Base-by-base conservation (phyloP, 2,113 vertebrate genomes). In the Orthonyx spaldingii region DNA sequence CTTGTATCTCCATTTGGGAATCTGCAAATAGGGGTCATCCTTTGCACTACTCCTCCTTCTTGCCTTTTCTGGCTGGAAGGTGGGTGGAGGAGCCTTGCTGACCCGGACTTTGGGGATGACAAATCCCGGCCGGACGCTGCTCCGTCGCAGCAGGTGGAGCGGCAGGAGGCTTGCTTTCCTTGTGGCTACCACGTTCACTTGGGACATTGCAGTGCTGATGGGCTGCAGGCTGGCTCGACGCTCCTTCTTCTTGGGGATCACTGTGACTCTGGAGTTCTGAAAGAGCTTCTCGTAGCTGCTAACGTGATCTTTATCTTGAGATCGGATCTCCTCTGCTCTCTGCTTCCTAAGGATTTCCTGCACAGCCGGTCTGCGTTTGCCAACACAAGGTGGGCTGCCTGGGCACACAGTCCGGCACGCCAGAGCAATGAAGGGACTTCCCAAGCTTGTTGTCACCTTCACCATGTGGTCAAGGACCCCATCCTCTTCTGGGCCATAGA, bases 1-100 rank as follows among this genome's bases (percentile, higher is more conserved):
- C 96, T 99, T 99, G 98, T 99, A 99, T 23, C 98, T 97, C 99
- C 99, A 99, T 87, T 99, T 99, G 79, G 99, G 99, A 84, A 99
- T 97, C 98, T 99, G 98, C 94, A 99, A 97, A 52, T 99, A 98
- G 49, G 97, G 96, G 59, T 97, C 98, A 3, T 99, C 98, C 95
- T 98, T 98, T 47, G 84, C 55, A 35, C 97, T 98, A 95, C 98
- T 98, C 92, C 98, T 98, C 74, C 97, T 92, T 3, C 96, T 85
- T 0, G 92, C 55, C 30, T 97, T 98, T 75, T 99, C 99, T 0
- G 99, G 99, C 69, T 98, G 96, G 78, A 98, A 99, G 44, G 98
- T 98, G 64, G 98, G 95, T 0, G 97, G 47, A 0, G 99, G 98
- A 14, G 99, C 99, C 94, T 99, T 99, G 97, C 96, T 98, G 86